phyloP scores from a whole-genome alignment of 2,888 invertebrate species.

The Nycteola revayana region DNA sequence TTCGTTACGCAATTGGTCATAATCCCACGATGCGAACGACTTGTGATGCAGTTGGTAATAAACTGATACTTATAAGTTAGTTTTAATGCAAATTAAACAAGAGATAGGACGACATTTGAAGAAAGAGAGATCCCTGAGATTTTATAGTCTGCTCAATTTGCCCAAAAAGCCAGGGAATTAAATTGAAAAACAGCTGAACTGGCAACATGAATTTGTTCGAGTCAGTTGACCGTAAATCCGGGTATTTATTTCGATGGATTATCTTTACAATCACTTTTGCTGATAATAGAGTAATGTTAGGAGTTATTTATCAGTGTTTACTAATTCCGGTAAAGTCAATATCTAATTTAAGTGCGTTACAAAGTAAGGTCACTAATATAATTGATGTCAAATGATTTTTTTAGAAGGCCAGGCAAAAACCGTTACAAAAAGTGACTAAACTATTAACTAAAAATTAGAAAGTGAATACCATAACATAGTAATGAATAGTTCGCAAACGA shows the following conservation, averaged over 20 bases:
- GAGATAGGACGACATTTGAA: too few species aligned
- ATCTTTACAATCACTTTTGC: slow-evolving; percentile 18
- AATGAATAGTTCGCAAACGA: slow-evolving; percentile 20
- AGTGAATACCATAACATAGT: slow-evolving; percentile 16
- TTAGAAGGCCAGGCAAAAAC: slow-evolving; percentile 16
- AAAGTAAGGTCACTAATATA: too few species aligned
- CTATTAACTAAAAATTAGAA: slow-evolving; percentile 23
- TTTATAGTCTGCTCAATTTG: too few species aligned
- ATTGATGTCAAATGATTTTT: too few species aligned
- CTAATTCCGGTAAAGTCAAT: too few species aligned
- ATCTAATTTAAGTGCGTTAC: too few species aligned
- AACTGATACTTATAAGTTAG: slow-evolving; percentile 1
- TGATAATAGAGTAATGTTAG: slow-evolving; percentile 11
- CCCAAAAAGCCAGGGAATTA: too few species aligned
- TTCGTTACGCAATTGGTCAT: slow-evolving; percentile 43
- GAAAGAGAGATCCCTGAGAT: slow-evolving; percentile 4
- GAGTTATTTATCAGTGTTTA: slow-evolving; percentile 10
- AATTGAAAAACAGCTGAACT: too few species aligned
- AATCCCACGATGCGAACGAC: slow-evolving; percentile 26
- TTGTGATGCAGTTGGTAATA: slow-evolving; percentile 6
- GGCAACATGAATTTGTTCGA: slow-evolving; percentile 16
- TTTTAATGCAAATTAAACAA: too few species aligned
- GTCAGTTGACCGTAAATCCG: slow-evolving; percentile 20
- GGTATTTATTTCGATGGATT: slow-evolving; percentile 12
- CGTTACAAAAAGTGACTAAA: slow-evolving; percentile 7